phyloP scores from a whole-genome alignment of 2,888 invertebrate species.

The Hesperia comma region DNA sequence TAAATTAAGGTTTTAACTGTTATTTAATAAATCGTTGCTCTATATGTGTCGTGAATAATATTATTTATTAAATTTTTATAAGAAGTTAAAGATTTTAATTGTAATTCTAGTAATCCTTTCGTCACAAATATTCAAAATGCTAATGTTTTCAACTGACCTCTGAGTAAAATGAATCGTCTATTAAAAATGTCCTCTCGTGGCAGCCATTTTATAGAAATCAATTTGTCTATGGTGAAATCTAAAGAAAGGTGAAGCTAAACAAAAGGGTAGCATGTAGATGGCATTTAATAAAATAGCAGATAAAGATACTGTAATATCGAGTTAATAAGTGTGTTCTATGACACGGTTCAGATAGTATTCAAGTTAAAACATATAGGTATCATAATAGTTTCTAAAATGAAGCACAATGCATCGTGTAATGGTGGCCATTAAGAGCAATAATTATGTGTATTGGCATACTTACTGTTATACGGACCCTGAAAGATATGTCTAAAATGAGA shows the following conservation, averaged over 20 bases:
- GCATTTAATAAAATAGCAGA: conserved; percentile 72
- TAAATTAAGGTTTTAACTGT: too few species aligned
- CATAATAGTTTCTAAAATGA: conserved; percentile 65
- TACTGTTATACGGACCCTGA: conserved; percentile 71
- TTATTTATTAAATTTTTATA: not conserved
- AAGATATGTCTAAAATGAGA: conserved; percentile 61
- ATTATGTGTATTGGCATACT: conserved; percentile 84
- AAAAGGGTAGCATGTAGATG: conserved; percentile 82
- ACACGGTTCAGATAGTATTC: conserved; percentile 57
- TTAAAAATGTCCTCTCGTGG: conserved; percentile 67
- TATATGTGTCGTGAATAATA: too few species aligned
- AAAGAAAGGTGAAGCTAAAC: conserved; percentile 85
- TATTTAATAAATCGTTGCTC: too few species aligned
- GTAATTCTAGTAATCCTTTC: too few species aligned
- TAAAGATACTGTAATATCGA: conserved; percentile 61
- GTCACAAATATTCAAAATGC: not conserved
- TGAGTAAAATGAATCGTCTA: conserved; percentile 52
- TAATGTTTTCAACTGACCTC: conserved; percentile 16
- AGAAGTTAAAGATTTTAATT: not conserved
- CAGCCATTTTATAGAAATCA: conserved; percentile 79
- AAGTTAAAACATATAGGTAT: conserved; percentile 55
- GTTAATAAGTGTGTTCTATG: conserved; percentile 54
- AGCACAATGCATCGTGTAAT: conserved; percentile 82
- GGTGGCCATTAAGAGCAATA: conserved; percentile 83
- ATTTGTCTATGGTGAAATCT: conserved; percentile 73